Base-by-base conservation (phyloP, 2,888 invertebrate species). In the Tetragonula carbonaria region DNA sequence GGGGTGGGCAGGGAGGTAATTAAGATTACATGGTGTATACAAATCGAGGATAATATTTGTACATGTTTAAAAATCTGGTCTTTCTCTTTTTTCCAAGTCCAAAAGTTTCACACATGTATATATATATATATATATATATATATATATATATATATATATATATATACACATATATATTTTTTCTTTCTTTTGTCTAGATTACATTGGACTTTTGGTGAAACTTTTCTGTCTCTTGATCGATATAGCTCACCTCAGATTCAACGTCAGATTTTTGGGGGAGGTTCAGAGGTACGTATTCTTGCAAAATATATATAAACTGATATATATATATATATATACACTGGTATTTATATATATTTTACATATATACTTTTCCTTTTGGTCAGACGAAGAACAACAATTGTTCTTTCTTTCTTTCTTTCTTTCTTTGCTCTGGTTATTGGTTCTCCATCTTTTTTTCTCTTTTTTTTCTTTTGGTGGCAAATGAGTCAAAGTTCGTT, bases 11-110 rank as follows among this genome's bases (percentile, higher is more conserved):
- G 38, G 8, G 38, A 38, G 53, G 45, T 23, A 55, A 68, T 73
- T 83, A 78, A 75, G 72, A 78, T 80, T 87, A 87, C 87, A 86
- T 86, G 85, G 86, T 81, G 78, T 86, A 53, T 77, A 82, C 80
- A 82, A 86, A 65, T 86, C 68, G 84, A 33, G 57, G 70, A 70
- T 59, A 33, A 77, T 72, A 65, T 55, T 55, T 28, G 55, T 33
- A 55, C n/a, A 53, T 53, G n/a, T 53, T 67, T 45, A n/a, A 16
- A 23, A 8, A 38, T 38, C 38, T 38, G 38, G 74, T 82, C 57
- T 16, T 65, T 74, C 51, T 59, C 28, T 50, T 79, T 72, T 59
- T 74, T 59, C 23, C 23, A 16, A 8, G 16, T 77, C 67, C 74
- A 63, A 74, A 84, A 84, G 81, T 77, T 84, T 77, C 77, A 84